Base-by-base conservation (phyloP, 2,888 invertebrate species). In the Stenurella melanura region DNA sequence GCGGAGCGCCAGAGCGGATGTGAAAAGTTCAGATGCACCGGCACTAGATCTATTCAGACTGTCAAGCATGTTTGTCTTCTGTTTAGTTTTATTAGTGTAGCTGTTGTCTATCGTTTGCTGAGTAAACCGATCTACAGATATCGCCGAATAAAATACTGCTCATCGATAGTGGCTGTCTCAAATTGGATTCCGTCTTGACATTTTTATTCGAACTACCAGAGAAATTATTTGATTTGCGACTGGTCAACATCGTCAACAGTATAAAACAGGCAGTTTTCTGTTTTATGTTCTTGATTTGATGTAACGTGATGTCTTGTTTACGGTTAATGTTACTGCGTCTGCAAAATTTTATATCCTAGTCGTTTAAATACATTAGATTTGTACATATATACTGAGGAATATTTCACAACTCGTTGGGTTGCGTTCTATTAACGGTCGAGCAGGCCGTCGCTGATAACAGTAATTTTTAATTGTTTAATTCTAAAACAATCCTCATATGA, bases 11-110 rank as follows among this genome's bases (percentile, higher is more conserved):
- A 21, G 42, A 71, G 42, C 75, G 77, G 74, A 77, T 73, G 72
- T 58, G 74, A 68, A 73, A 78, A 78, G 72, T 78, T 73, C 78
- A 68, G 75, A 75, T 78, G 70, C 78, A 78, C 68, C 74, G 61
- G 50, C 74, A 72, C 70, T 64, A 63, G 68, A 69, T 75, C 74
- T 63, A 75, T 66, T 75, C 66, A 58, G 61, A 64, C 75, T 68
- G 77, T 67, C 74, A 54, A 73, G 42, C 60, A 54, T 77, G 78
- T 78, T 75, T 78, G 78, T 75, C 72, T 73, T 67, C 73, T 72
- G 75, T 75, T 78, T 75, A 73, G 73, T 78, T 73, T 75, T 75
- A 78, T 78, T 78, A 75, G 69, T n/a, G 42, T 58, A 58, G 69
- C 69, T 42, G 78, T 75, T 75, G 78, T 73, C 78, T 56, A 69